phyloP scores from a whole-genome alignment of 2,888 invertebrate species.

The Erebia aethiops region DNA sequence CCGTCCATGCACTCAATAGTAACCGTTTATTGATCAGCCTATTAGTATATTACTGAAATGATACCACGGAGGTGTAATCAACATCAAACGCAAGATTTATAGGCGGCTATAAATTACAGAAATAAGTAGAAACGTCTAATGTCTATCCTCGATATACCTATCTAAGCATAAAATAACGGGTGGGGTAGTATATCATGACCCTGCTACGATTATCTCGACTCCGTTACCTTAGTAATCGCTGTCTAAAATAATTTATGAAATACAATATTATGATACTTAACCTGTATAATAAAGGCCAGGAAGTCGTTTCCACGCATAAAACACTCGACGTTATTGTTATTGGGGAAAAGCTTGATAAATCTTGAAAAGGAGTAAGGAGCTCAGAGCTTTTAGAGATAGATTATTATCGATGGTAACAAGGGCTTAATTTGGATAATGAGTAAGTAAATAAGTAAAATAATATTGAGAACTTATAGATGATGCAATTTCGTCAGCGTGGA shows the following conservation, averaged over 20 bases:
- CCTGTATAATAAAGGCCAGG: conserved; percentile 68
- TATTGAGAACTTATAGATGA: neutral
- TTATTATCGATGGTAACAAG: neutral
- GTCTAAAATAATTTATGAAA: conserved; percentile 75
- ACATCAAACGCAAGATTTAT: too few species aligned
- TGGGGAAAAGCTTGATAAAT: conserved; percentile 51
- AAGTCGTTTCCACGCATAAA: conserved; percentile 57
- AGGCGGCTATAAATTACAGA: neutral
- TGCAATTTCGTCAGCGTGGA: too few species aligned
- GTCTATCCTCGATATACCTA: neutral
- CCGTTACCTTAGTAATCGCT: conserved; percentile 61
- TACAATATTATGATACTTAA: conserved; percentile 63
- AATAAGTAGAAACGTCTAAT: neutral
- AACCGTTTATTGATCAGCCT: too few species aligned
- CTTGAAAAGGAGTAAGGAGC: conserved; percentile 15
- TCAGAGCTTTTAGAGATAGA: neutral
- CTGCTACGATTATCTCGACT: conserved; percentile 10
- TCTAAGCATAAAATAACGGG: conserved; percentile 5
- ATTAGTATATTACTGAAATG: too few species aligned
- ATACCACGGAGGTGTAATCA: too few species aligned
- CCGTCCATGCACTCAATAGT: too few species aligned
- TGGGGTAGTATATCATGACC: conserved; percentile 13
- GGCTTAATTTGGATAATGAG: neutral
- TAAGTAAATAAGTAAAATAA: neutral
- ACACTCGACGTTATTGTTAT: conserved; percentile 64